These are phyloP conservation scores for Quadriops clusia DNA, from an alignment of 2,888 invertebrate genomes.

Conservation along the genomic window DNA sequence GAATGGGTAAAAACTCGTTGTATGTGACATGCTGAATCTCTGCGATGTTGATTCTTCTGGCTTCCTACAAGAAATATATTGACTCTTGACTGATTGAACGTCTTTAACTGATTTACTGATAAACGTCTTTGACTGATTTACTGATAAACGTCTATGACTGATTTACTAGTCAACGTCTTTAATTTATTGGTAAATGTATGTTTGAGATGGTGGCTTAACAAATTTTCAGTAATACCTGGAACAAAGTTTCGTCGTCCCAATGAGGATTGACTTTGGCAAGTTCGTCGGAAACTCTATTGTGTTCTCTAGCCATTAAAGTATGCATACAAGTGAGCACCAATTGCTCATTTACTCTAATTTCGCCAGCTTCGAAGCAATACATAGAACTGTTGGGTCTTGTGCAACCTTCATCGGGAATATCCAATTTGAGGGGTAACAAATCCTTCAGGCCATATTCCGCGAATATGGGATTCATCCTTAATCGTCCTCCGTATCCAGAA, in stretches of 20 bases:
- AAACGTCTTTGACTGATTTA: no score
- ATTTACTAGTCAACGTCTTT: no score
- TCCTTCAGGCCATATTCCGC: slow-evolving; percentile 79
- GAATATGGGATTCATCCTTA: slow-evolving; percentile 84
- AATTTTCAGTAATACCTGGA: no score
- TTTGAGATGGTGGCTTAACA: no score
- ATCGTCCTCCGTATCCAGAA: slow-evolving; percentile 66
- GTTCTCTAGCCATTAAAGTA: slow-evolving; percentile 80
- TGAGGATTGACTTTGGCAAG: slow-evolving; percentile 74
- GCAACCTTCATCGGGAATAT: slow-evolving; percentile 87
- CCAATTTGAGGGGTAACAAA: slow-evolving; percentile 73
- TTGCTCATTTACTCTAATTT: slow-evolving; percentile 87
- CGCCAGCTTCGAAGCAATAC: slow-evolving; percentile 88
- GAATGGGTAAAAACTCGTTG: slow-evolving; percentile 80
- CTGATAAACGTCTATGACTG: no score
- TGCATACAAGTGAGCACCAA: slow-evolving; percentile 84
- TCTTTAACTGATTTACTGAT: no score
- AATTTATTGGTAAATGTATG: no score
- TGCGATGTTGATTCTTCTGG: slow-evolving; percentile 72
- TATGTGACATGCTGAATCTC: slow-evolving; percentile 82
- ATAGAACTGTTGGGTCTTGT: slow-evolving; percentile 79
- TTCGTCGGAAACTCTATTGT: slow-evolving; percentile 71
- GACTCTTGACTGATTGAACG: neutral
- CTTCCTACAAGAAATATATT: slow-evolving; percentile 41
- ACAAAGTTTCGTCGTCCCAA: slow-evolving; percentile 88